phyloP scores from a whole-genome alignment of 2,888 invertebrate species.

The Bembecia ichneumoniformis region DNA sequence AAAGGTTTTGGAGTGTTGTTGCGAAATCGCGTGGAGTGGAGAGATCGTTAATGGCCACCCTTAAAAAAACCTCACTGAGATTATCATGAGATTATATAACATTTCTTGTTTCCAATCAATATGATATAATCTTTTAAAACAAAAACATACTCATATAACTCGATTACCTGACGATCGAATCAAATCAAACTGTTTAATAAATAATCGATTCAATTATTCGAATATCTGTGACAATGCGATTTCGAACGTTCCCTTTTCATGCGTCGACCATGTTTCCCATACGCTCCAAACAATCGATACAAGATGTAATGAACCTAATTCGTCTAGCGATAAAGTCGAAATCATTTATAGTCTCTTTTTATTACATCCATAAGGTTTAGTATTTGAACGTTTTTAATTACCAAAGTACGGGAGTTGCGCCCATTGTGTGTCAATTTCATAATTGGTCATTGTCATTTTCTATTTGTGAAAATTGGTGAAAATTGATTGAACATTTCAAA shows the following conservation, averaged over 20 bases:
- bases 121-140: background rate
- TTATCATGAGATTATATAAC: too few relatives aligned
- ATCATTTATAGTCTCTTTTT: too few relatives aligned
- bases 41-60: too few relatives aligned
- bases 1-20: too few relatives aligned
- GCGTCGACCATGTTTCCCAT: background rate
- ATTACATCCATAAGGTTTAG: too few relatives aligned
- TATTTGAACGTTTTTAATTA: background rate
- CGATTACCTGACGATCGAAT: background rate
- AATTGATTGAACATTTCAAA: background rate
- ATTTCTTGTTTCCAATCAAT: too few relatives aligned
- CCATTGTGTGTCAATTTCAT: background rate
- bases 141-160: background rate
- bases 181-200: background rate
- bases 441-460: background rate
- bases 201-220: background rate
- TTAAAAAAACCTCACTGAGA: too few relatives aligned
- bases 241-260: background rate
- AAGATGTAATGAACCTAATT: too few relatives aligned
- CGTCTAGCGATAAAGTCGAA: too few relatives aligned
- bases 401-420: background rate
- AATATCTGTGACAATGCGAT: background rate
- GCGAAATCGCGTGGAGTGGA: too few relatives aligned
- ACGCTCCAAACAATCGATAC: too few relatives aligned
- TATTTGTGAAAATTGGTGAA: background rate